These are phyloP conservation scores for Oasisia sp. DNA, from an alignment of 2,888 invertebrate genomes.

Conservation along the genomic window DNA sequence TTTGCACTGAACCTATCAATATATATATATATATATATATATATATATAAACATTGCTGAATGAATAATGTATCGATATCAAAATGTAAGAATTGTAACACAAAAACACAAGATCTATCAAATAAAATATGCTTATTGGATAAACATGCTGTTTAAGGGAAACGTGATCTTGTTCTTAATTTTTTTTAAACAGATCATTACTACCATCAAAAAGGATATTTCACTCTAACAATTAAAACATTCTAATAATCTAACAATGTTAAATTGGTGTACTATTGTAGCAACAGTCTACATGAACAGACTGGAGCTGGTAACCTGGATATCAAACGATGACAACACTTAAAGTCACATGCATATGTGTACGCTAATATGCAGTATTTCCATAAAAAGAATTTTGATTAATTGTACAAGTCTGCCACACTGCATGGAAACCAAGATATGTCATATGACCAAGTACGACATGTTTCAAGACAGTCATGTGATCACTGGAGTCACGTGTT, in stretches of 20 bases:
- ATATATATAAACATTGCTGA: not conserved
- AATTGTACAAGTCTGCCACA: not conserved
- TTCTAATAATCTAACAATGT: not conserved
- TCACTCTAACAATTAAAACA: not conserved
- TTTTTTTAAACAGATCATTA: not conserved
- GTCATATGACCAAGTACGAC: not conserved
- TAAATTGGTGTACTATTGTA: not conserved
- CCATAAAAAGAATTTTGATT: not conserved
- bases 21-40: not conserved
- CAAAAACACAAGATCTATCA: not conserved
- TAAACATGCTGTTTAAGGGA: not conserved
- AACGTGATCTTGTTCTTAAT: not conserved
- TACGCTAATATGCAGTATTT: not conserved
- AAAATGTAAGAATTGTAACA: not conserved
- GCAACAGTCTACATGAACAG: not conserved
- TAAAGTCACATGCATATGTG: not conserved
- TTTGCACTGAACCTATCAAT: not conserved
- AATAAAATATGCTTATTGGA: not conserved
- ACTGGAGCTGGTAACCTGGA: not conserved
- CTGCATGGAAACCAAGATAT: not conserved
- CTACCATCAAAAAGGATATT: not conserved
- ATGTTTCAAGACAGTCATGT: not conserved
- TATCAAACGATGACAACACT: not conserved
- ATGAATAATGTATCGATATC: not conserved
- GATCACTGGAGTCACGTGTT: not conserved